Evolutionary conservation across 2,113 vertebrate species (phyloP).

Genomic region (Boulengeromyrus knoepffleri): DNA sequence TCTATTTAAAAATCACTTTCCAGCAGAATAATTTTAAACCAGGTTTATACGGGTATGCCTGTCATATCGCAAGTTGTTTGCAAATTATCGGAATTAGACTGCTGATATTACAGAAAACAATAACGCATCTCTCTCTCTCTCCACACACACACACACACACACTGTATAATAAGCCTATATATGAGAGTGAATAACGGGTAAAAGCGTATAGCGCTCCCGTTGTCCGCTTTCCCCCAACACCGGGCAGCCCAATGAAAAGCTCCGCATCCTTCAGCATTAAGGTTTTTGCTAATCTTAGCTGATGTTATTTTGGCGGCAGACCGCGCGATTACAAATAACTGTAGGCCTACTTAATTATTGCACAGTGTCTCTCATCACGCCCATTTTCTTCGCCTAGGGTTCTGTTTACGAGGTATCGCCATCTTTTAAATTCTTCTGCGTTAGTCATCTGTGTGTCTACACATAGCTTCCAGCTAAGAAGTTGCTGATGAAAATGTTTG

Average conservation of each 20-base stretch:
- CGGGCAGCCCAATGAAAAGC: not conserved
- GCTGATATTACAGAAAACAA: not conserved
- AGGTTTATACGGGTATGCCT: not conserved
- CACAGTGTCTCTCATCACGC: not conserved
- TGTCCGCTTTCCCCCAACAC: not conserved
- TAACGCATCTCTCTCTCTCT: not conserved
- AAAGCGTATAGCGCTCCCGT: not conserved
- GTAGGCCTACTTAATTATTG: not conserved
- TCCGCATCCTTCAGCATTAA: slow-evolving; percentile 9
- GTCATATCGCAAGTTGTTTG: not conserved
- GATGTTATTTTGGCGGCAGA: slow-evolving; percentile 15
- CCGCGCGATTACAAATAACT: not conserved
- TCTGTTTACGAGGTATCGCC: not conserved
- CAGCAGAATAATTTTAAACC: slow-evolving; percentile 3
- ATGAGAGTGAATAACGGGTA: not conserved
- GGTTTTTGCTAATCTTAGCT: not conserved
- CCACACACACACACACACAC: not conserved
- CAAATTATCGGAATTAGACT: not conserved
- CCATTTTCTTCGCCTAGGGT: not conserved
- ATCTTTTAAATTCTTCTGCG: not conserved
- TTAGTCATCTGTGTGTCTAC: not conserved
- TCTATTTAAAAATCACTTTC: not conserved
- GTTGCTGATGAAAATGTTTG: not conserved
- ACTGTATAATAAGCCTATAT: not conserved
- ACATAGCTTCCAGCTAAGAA: not conserved